Base-by-base conservation (phyloP, 37 sponge, comb jelly and placozoan genomes). In the Diacarnus erythraeanus region DNA sequence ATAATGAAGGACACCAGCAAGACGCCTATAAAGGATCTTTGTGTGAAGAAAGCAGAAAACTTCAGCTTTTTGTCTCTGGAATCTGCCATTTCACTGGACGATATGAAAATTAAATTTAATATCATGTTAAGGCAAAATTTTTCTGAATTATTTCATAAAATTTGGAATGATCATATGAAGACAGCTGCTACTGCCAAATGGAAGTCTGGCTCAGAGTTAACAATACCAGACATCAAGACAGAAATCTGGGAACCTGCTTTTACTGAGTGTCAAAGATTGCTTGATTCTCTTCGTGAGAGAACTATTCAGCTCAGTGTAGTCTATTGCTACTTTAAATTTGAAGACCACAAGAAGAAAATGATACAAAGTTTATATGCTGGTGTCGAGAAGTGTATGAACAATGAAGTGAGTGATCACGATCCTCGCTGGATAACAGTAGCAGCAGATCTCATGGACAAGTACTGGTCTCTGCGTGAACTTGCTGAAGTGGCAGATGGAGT, bases 221-320 rank as follows among this genome's bases (percentile, higher is more conserved):
- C 43, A 3, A 40, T 77, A 39, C 54, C 27, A 51, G 42, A 77
- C 61, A n/a, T 84, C 1, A 30, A 27, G 21, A 20, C 85, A 8
- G 12, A 61, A 25, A 40, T 84, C 23, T 84, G 85, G 85, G 30
- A 77, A 2, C 85, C 78, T 38, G 54, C 70, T 30, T 71, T 77
- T 41, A 2, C 10, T 2, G 18, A 59, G 23, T 77, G 85, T 71
- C 43, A 31, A 23, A 30, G 4, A n/a, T 41, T 84, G 37, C 54
- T 84, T 47, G 37, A 77, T 17, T 18, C 43, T n/a, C 47, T 84
- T 2, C 1, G 57, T 40, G 38, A 27, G 44, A 34, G 59, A 33
- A 25, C 47, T 10, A 84, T 84, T 3, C 71, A 41, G 18, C 54
- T 84, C 21, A 20, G 38, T 40, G 61, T 42, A 15, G 71, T 84